These are phyloP conservation scores for Erebia palarica DNA, from an alignment of 2,888 invertebrate species.

Conservation along the genomic window DNA sequence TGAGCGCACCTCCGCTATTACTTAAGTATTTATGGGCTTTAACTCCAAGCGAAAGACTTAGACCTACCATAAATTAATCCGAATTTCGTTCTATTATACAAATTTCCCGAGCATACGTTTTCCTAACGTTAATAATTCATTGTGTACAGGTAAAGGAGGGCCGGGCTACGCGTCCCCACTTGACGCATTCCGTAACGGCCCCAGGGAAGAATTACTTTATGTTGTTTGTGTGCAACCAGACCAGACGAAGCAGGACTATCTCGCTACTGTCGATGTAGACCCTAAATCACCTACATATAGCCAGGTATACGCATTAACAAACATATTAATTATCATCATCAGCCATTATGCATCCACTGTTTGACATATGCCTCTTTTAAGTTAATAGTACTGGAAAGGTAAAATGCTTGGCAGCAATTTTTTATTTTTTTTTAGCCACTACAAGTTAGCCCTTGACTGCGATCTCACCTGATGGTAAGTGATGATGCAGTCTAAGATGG, in stretches of 20 bases:
- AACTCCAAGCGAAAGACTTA: background rate
- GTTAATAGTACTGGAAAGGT: too few species aligned
- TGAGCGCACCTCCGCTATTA: background rate
- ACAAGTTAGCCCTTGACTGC: too few species aligned
- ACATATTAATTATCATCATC: too few species aligned
- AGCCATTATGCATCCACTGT: too few species aligned
- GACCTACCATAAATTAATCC: conserved; percentile 25
- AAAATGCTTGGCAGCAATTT: too few species aligned
- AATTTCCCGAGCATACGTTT: conserved; percentile 34
- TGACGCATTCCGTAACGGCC: conserved; percentile 92
- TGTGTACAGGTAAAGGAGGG: conserved; percentile 67
- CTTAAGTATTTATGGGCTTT: background rate
- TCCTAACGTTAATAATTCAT: conserved; percentile 37
- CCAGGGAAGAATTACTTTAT: conserved; percentile 93
- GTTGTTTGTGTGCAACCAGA: conserved; percentile 94
- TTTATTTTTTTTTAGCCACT: too few species aligned
- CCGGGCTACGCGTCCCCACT: conserved; percentile 91
- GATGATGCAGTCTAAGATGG: too few species aligned
- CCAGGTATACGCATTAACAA: conserved; percentile 80
- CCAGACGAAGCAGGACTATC: conserved; percentile 89
- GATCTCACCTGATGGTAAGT: too few species aligned
- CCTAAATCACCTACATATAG: conserved; percentile 92
- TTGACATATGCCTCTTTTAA: too few species aligned
- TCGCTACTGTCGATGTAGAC: conserved; percentile 96
- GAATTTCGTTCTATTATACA: conserved; percentile 29